Evolutionary conservation across 2,113 vertebrate genomes (phyloP).

Genomic region (Bos javanicus): DNA sequence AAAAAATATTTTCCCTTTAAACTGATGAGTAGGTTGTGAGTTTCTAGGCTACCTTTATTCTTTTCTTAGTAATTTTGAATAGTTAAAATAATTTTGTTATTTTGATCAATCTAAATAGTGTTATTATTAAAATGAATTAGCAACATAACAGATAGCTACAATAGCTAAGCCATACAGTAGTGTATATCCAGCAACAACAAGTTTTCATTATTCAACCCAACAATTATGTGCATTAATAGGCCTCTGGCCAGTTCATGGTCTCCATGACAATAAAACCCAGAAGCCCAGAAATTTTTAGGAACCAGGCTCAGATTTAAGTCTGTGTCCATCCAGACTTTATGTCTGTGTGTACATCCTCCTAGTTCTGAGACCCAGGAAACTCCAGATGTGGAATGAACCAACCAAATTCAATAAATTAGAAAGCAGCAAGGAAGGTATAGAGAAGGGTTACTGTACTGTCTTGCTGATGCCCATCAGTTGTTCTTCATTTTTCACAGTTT

Average conservation of each 20-base stretch:
- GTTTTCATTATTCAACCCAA: not conserved
- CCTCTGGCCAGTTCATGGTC: not conserved
- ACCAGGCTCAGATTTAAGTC: not conserved
- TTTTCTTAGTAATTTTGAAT: not conserved
- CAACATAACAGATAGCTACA: not conserved
- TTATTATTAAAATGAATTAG: not conserved
- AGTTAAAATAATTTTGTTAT: conserved; percentile 19
- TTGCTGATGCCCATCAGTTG: not conserved
- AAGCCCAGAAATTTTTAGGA: not conserved
- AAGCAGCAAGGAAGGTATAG: not conserved
- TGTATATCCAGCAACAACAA: not conserved
- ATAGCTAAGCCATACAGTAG: not conserved
- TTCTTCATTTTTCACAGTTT: not conserved
- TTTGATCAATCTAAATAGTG: not conserved
- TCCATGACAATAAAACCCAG: not conserved
- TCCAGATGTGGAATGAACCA: not conserved
- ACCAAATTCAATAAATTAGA: not conserved
- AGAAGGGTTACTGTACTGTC: not conserved
- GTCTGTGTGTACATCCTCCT: not conserved
- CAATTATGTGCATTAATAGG: not conserved
- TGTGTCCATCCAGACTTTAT: not conserved
- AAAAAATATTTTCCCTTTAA: not conserved
- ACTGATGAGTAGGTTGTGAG: not conserved
- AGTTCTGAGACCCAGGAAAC: not conserved
- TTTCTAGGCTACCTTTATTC: not conserved